phyloP scores from a whole-genome alignment of 2,888 invertebrate species.

The Campoplex nolae region DNA sequence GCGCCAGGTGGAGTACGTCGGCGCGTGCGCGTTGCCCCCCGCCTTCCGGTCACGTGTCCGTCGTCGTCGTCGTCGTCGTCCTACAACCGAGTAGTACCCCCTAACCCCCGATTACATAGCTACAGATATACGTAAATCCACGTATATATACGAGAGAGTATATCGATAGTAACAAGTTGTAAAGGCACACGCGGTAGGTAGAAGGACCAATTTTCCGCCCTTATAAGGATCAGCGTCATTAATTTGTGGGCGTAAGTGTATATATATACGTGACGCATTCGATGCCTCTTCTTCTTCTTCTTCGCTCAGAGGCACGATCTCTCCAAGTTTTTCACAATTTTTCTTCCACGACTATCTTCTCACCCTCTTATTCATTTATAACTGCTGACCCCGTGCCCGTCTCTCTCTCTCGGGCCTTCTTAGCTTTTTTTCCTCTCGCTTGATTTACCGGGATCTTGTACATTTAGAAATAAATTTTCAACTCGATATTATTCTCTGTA shows the following conservation, averaged over 20 bases:
- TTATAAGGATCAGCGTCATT: conserved; percentile 41
- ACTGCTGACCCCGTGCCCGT: too few relatives aligned
- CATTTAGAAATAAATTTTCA: too few relatives aligned
- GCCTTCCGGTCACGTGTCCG: conserved; percentile 81
- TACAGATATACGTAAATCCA: conserved; percentile 19
- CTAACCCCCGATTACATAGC: conserved; percentile 42
- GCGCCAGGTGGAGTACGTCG: conserved; percentile 82
- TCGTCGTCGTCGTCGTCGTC: conserved; percentile 42
- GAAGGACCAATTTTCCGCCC: neutral
- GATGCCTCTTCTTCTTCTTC: neutral
- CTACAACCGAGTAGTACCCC: conserved; percentile 57
- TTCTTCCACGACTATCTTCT: conserved; percentile 22
- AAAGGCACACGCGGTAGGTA: neutral
- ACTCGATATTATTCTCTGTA: too few relatives aligned
- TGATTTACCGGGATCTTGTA: too few relatives aligned
- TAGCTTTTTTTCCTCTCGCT: too few relatives aligned
- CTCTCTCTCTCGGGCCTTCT: too few relatives aligned
- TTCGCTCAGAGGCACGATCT: neutral
- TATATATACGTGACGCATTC: neutral
- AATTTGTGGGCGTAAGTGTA: neutral
- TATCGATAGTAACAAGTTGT: neutral
- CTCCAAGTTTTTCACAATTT: conserved; percentile 2
- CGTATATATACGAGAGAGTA: neutral
- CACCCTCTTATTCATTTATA: neutral
- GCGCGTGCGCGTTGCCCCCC: conserved; percentile 79